Conservation (phyloP, 2,888 invertebrate species). For the Xestia ashworthii region DNA sequence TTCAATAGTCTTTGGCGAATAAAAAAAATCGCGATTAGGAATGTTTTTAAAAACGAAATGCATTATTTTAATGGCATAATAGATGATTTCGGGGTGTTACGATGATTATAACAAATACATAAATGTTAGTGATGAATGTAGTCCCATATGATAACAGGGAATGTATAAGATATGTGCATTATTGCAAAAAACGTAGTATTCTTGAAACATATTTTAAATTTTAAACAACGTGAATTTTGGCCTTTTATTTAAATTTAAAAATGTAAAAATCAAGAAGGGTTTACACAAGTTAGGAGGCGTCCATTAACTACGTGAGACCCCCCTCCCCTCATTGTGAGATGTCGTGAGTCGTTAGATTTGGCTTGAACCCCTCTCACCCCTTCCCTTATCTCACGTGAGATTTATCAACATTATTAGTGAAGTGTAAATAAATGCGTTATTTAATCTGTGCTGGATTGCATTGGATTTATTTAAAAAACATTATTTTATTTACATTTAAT, state of each 20-base stretch:
- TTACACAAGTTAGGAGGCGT: neutral
- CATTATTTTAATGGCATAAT: neutral
- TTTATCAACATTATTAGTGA: no score
- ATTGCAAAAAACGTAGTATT: slow-evolving; percentile 4
- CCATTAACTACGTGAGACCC: no score
- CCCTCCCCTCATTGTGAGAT: no score
- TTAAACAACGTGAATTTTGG: neutral
- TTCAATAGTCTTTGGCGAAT: no score
- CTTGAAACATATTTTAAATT: slow-evolving; percentile 5
- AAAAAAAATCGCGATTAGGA: neutral
- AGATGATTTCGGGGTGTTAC: neutral
- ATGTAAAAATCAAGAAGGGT: neutral
- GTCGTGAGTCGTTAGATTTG: no score
- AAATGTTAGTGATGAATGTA: neutral
- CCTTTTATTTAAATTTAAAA: slow-evolving; percentile 10
- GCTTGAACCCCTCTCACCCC: no score
- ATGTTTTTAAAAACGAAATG: neutral
- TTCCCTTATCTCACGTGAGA: no score
- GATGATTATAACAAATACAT: neutral
- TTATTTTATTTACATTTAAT: no score
- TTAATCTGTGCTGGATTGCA: no score
- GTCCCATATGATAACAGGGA: neutral
- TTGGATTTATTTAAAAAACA: no score
- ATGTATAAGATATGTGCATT: neutral
- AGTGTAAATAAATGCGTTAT: no score